Evolutionary conservation across 1,140 invertebrate genomes (phyloP), one percentile per base, ranked within the genome.

Genomic region (Steinernema feltiae): DNA sequence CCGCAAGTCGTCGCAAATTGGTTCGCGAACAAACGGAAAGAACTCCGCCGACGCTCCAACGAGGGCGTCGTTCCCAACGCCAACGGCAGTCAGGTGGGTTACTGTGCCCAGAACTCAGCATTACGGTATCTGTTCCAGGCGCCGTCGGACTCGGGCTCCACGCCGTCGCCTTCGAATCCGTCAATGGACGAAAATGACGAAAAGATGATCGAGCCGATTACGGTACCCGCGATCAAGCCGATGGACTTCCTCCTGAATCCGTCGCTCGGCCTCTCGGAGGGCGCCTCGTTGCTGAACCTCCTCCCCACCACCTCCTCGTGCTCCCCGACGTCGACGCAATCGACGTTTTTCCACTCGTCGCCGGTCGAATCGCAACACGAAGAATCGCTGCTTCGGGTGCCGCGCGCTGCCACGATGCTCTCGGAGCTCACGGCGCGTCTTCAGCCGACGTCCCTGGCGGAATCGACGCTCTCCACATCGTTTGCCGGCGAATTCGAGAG

Each of bases 1-100:
- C 83, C 84, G 0, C 84, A 85, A 72, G 84, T 85, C 3, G 80
- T 85, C 17, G 79, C 85, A 32, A 85, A 85, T 72, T 85, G 84
- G 84, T 85, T 85, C 73, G 84, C 84, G 24, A 85, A 85, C 73
- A 86, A 85, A 63, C 74, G 84, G n/a, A 85, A 85, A 70, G 84
- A 85, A 69, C 74, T 85, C 72, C 76, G 84, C 30, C 35, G 84
- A 41, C 46, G 74, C 21, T 80, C 81, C 1, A 76, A 76, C 41
- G 80, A 79, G 29, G 70, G 53, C 21, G 1, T 32, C 31, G 7
- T 46, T 30, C 46, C 76, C 46, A 1, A 30, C 24, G 30, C 69
- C 32, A 1, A 71, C 41, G 41, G 48, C 63, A 78, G 32, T 32
- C n/a, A 30, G 30, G 74, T 75, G 29, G 75, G 74, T 30, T 0